Evolutionary conservation across 2,888 invertebrate species (phyloP).

Genomic region (Philereme vetulata): DNA sequence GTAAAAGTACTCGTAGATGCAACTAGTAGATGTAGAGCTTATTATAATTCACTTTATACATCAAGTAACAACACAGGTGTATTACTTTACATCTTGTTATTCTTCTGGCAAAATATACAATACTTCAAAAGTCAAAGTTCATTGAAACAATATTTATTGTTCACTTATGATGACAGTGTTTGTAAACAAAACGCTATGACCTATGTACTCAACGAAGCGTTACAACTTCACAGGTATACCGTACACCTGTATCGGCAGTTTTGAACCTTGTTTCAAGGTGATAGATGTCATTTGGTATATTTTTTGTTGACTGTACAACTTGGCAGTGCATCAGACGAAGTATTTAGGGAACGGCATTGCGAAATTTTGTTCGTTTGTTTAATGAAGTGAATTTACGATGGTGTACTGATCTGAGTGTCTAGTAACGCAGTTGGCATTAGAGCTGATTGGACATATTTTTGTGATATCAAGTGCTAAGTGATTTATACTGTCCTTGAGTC

Average conservation of each 20-base stretch:
- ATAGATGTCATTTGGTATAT: constrained; percentile 8
- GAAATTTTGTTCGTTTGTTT: constrained; percentile 27
- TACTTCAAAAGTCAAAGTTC: constrained; percentile 8
- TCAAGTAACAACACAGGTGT: too few relatives aligned
- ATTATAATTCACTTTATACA: too few relatives aligned
- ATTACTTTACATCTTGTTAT: too few relatives aligned
- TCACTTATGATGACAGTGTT: constrained; percentile 12
- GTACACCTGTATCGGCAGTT: constrained; percentile 8
- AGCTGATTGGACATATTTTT: constrained; percentile 5
- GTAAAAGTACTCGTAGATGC: too few relatives aligned
- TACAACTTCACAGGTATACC: constrained; percentile 19
- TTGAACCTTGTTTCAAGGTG: constrained; percentile 19
- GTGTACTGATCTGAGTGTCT: constrained; percentile 10
- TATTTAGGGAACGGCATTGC: constrained; percentile 36
- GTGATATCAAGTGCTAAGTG: constrained; percentile 15
- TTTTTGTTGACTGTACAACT: constrained; percentile 15
- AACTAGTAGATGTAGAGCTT: too few relatives aligned
- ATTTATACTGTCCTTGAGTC: constrained; percentile 5
- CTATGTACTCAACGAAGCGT: constrained; percentile 20
- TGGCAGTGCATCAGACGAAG: constrained; percentile 27
- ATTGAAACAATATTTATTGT: constrained; percentile 24
- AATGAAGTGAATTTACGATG: constrained; percentile 20
- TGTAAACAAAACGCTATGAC: constrained; percentile 29
- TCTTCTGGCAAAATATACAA: too few relatives aligned
- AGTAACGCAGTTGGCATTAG: constrained; percentile 35